Percentiles rank a stretch among this genome's conserved stretches.
phyloP scores from a whole-genome alignment of 2,888 invertebrate genomes.

The Dermolepida albohirtum region DNA sequence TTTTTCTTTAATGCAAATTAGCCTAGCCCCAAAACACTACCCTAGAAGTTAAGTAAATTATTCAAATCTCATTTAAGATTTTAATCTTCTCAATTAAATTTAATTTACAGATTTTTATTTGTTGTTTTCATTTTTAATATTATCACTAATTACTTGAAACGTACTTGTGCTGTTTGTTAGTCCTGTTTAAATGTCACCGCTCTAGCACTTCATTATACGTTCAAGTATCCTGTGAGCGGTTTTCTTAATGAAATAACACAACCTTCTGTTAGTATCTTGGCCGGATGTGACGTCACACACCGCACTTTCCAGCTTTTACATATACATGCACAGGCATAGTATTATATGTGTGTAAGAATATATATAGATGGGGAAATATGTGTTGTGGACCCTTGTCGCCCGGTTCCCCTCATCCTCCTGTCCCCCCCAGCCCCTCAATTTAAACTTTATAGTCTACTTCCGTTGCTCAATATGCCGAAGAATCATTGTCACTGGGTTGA shows the following conservation, averaged over 20 bases:
- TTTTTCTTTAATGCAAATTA: not conserved
- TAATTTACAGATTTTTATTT: too few species aligned
- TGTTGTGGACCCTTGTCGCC: constrained; percentile 20
- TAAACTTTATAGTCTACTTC: constrained; percentile 50
- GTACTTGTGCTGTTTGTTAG: too few species aligned
- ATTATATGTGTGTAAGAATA: constrained; percentile 18
- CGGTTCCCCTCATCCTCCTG: constrained; percentile 5
- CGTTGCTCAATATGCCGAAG: constrained; percentile 40
- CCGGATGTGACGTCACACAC: constrained; percentile 48
- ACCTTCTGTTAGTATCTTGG: constrained; percentile 38
- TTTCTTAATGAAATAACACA: constrained; percentile 39
- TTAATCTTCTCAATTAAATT: too few species aligned
- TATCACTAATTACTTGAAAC: too few species aligned
- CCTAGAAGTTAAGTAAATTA: too few species aligned
- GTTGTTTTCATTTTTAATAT: too few species aligned
- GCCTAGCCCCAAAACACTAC: too few species aligned
- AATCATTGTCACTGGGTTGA: constrained; percentile 32
- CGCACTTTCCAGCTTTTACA: constrained; percentile 46
- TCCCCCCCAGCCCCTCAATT: constrained; percentile 42
- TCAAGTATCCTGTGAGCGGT: constrained; percentile 29
- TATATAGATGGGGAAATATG: constrained; percentile 24
- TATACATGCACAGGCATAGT: constrained; percentile 22
- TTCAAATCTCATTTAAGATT: too few species aligned
- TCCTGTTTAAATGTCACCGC: not conserved
- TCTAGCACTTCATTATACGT: constrained; percentile 5